phyloP scores from a whole-genome alignment of 2,797 vertebrate species.

The Pangasius djambal region DNA sequence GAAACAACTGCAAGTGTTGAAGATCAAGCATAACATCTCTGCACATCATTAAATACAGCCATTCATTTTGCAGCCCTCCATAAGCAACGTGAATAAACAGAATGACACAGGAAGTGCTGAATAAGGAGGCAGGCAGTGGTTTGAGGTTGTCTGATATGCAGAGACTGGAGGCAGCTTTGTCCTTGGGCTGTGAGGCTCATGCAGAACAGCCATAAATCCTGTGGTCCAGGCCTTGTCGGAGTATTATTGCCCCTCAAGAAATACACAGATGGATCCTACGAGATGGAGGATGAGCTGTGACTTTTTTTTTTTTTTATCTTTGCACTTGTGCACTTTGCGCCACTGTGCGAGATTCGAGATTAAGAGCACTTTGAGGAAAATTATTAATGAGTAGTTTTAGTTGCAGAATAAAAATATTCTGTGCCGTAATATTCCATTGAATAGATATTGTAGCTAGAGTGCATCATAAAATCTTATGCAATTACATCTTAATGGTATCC shows the following conservation, averaged over 20 bases:
- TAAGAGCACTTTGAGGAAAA: conserved; percentile 58
- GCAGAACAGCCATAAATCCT: conserved; percentile 68
- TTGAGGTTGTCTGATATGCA: conserved; percentile 39
- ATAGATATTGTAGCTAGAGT: conserved; percentile 2
- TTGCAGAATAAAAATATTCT: not conserved
- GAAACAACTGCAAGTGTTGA: conserved; percentile 1
- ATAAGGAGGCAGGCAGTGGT: conserved; percentile 33
- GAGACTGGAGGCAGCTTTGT: conserved; percentile 46
- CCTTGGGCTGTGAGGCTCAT: conserved; percentile 46
- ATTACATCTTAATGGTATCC: not conserved
- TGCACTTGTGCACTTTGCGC: conserved; percentile 3
- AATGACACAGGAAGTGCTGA: conserved; percentile 47
- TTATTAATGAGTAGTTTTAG: conserved; percentile 15
- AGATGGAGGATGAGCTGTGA: conserved; percentile 26
- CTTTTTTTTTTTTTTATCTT: not conserved
- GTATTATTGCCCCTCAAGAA: conserved; percentile 31
- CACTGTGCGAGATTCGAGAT: not conserved
- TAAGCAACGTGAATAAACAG: conserved; percentile 11
- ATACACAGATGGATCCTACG: conserved; percentile 29
- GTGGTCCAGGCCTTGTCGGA: conserved; percentile 32
- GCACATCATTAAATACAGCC: not conserved
- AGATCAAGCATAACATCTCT: conserved; percentile 10
- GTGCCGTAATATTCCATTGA: not conserved
- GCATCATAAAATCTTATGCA: not conserved
- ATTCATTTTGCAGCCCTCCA: not conserved